Percentiles rank a stretch among this genome's conserved stretches.
Conservation (phyloP, 2,797 vertebrate species). For the Chanos chanos region DNA sequence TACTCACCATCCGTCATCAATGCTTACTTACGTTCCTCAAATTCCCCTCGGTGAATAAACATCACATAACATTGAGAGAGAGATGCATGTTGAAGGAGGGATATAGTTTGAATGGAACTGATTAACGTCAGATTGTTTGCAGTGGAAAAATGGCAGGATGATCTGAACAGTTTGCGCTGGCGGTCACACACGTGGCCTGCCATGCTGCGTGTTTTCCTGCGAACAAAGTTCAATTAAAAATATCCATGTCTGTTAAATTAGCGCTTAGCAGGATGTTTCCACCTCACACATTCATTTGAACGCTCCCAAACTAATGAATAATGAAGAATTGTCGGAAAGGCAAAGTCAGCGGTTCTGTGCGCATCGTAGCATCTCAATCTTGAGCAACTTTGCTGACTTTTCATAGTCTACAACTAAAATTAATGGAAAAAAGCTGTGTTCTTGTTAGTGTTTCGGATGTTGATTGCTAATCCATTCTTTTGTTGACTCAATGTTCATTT, state of each 20-base stretch:
- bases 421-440: constrained; percentile 30
- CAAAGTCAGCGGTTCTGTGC: constrained; percentile 67
- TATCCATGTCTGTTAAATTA: constrained; percentile 3
- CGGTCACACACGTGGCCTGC: no score
- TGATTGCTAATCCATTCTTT: not conserved
- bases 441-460: constrained; percentile 10
- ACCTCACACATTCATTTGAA: not conserved
- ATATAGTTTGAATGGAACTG: no score
- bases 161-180: no score
- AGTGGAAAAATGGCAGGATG: not conserved
- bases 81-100: no score
- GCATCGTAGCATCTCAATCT: constrained; percentile 52
- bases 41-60: no score
- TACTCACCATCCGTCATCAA: no score
- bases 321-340: constrained; percentile 54
- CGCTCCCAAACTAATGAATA: constrained; percentile 45
- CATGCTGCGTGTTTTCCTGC: no score
- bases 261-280: constrained; percentile 28
- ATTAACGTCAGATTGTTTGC: no score
- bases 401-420: not conserved
- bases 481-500: no score
- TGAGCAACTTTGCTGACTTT: constrained; percentile 54
- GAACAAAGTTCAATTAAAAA: constrained; percentile 29
- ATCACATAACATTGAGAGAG: no score
- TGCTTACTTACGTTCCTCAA: no score